These are phyloP conservation scores for Lordiphosa mommai DNA, from an alignment of 1,140 invertebrate genomes.

Conservation along the genomic window DNA sequence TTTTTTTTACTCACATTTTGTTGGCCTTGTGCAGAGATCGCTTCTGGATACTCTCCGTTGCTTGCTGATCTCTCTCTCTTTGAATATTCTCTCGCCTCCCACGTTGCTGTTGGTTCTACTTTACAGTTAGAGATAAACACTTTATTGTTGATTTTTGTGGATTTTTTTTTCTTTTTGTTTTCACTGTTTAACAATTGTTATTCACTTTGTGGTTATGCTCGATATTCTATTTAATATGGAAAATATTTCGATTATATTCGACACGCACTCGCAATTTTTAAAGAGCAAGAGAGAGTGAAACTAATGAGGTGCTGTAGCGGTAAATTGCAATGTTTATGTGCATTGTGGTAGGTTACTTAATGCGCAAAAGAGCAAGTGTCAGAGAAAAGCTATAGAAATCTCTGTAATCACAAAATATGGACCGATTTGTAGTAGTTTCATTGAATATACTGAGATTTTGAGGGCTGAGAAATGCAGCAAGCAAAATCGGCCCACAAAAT, in stretches of 20 bases:
- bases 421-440: background rate
- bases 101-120: constrained; percentile 37
- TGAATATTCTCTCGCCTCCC: constrained; percentile 38
- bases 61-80: constrained; percentile 21
- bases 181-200: constrained; percentile 34
- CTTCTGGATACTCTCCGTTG: background rate
- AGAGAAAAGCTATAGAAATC: background rate
- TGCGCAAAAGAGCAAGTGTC: background rate
- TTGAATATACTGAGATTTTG: too few relatives aligned
- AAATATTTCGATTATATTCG: constrained; percentile 48
- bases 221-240: constrained; percentile 23
- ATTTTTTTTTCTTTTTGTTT: constrained; percentile 22
- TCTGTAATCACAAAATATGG: background rate
- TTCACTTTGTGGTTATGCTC: constrained; percentile 9
- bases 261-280: constrained; percentile 4
- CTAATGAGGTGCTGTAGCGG: constrained; percentile 43
- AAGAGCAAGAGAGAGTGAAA: constrained; percentile 22
- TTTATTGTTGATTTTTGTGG: constrained; percentile 20
- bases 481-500: too few relatives aligned
- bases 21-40: constrained; percentile 9
- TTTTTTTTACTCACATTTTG: constrained; percentile 9
- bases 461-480: too few relatives aligned
- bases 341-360: constrained; percentile 7
- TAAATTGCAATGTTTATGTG: constrained; percentile 33
- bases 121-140: constrained; percentile 39